Evolutionary conservation across 1,140 invertebrate species (phyloP).

Genomic region (Platyscapa corneri): DNA sequence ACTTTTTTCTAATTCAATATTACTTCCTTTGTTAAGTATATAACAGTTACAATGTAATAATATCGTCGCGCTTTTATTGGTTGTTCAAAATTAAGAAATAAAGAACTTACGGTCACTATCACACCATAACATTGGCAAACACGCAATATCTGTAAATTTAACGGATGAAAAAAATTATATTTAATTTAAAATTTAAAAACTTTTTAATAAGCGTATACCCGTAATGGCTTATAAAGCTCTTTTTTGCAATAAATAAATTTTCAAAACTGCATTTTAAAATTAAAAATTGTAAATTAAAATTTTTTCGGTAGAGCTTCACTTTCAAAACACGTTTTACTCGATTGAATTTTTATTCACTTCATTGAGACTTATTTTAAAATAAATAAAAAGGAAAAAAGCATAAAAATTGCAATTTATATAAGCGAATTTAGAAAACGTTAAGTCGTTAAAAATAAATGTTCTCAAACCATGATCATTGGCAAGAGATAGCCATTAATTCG

Average conservation of each 20-base stretch:
- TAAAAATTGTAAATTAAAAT: neutral
- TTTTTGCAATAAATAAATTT: neutral
- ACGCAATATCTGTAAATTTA: neutral
- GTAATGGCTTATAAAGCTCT: neutral
- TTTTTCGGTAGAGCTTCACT: neutral
- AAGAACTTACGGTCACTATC: neutral
- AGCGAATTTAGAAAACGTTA: constrained; percentile 43
- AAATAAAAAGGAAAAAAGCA: neutral
- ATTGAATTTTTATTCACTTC: constrained; percentile 21
- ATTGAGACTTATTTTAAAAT: constrained; percentile 10
- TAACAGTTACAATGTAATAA: neutral
- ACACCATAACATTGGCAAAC: neutral
- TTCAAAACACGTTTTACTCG: constrained; percentile 28
- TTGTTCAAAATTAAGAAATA: neutral
- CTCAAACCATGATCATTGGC: constrained; percentile 30
- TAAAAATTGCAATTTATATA: constrained; percentile 28
- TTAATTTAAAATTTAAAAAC: constrained; percentile 11
- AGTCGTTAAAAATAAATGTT: constrained; percentile 43
- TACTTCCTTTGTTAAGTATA: too few species aligned
- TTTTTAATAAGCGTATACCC: neutral
- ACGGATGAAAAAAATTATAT: neutral
- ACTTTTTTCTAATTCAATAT: too few species aligned
- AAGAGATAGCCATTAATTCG: constrained; percentile 36
- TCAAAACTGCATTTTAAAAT: constrained; percentile 5
- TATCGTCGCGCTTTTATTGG: neutral